These are phyloP conservation scores for Caenorhabditis brenneri DNA, from an alignment of 1,140 invertebrate genomes.

Conservation along the genomic window DNA sequence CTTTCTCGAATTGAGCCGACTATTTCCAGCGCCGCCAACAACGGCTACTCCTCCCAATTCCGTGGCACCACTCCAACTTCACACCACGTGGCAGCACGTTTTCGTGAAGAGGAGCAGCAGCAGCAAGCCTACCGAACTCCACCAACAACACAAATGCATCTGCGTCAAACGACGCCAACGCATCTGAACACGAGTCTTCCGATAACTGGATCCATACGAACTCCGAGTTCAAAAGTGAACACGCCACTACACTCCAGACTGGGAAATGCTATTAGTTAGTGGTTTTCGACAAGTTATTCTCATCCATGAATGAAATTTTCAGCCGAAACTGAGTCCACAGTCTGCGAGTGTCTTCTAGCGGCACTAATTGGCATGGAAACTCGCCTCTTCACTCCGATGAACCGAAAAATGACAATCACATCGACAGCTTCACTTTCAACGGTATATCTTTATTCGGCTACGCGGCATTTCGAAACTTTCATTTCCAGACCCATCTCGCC, in stretches of 20 bases:
- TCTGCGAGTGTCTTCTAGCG: neutral
- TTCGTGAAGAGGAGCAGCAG: neutral
- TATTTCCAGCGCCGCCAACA: neutral
- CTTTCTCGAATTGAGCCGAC: too few relatives aligned
- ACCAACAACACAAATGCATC: neutral
- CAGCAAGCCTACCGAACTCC: neutral
- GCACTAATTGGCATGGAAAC: slow-evolving; percentile 3
- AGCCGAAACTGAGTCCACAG: neutral
- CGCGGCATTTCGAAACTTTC: too few relatives aligned
- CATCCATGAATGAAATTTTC: neutral
- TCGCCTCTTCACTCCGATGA: slow-evolving; percentile 1
- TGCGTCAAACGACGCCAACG: neutral
- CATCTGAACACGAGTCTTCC: neutral
- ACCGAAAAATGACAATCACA: slow-evolving; percentile 29
- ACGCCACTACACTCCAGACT: neutral
- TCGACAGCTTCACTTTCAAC: neutral
- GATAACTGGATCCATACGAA: neutral
- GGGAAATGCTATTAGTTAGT: neutral
- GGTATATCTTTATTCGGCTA: neutral
- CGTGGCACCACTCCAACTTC: too few relatives aligned
- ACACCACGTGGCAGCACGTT: neutral
- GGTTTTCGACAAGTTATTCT: too few relatives aligned
- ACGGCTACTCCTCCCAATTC: neutral
- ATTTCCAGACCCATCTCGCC: neutral
- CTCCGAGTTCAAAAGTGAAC: neutral